Evolutionary conservation across 2,797 vertebrate genomes (phyloP).

Genomic region (Podarcis lilfordi): DNA sequence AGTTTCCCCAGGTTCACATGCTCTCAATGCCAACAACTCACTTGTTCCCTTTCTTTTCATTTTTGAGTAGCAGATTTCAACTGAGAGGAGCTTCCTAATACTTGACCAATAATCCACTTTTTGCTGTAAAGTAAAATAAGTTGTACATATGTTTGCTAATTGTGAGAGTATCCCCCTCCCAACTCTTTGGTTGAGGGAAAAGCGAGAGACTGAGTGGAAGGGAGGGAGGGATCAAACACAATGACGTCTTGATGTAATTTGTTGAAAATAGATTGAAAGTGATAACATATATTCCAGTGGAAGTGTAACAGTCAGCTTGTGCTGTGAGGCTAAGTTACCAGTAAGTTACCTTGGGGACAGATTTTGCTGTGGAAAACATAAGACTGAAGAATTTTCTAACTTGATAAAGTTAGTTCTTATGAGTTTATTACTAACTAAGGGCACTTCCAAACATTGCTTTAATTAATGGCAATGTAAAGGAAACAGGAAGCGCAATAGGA

Average conservation of each 20-base stretch:
- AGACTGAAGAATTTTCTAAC: conserved; percentile 31
- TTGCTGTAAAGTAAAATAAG: not conserved
- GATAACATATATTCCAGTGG: not conserved
- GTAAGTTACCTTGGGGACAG: not conserved
- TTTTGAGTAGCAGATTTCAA: not conserved
- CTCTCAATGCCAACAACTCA: not conserved
- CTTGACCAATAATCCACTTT: not conserved
- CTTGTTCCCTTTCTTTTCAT: not conserved
- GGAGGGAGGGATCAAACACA: not conserved
- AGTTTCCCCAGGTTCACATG: not conserved
- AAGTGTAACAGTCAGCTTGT: not conserved
- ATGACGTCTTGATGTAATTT: conserved; percentile 9
- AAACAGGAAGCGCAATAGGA: not conserved
- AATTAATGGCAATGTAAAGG: not conserved
- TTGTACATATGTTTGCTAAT: no score
- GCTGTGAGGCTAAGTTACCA: not conserved
- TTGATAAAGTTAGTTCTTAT: not conserved
- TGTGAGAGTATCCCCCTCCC: not conserved
- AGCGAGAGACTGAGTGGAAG: not conserved
- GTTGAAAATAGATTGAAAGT: not conserved
- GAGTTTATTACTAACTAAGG: not conserved
- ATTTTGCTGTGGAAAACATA: not conserved
- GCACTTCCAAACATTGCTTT: not conserved
- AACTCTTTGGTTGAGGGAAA: not conserved
- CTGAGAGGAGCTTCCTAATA: not conserved